These are phyloP conservation scores for Hydrophis major DNA, from an alignment of 2,797 vertebrate species.

Conservation along the genomic window DNA sequence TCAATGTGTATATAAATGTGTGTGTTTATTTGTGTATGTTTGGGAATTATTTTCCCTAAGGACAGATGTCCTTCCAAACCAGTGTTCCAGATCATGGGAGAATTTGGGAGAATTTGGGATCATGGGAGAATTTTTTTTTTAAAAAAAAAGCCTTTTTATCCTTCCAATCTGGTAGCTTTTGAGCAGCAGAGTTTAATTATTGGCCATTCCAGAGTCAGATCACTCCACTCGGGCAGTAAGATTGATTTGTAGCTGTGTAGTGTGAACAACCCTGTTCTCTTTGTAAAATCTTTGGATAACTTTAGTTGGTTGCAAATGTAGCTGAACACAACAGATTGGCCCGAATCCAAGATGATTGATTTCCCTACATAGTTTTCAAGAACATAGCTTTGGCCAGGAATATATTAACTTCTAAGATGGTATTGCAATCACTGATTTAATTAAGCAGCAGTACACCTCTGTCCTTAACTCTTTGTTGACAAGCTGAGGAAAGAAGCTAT, in stretches of 20 bases:
- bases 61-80: neutral
- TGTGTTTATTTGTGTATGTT: neutral
- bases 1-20: neutral
- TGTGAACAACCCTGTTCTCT: neutral
- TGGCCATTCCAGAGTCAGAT: neutral
- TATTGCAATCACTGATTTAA: constrained; percentile 1
- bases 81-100: neutral
- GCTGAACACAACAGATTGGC: neutral
- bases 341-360: neutral
- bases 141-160: neutral
- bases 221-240: neutral
- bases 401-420: neutral
- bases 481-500: constrained; percentile 37
- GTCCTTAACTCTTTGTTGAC: constrained; percentile 39
- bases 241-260: neutral
- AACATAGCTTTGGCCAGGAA: neutral
- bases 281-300: neutral
- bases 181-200: neutral
- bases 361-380: neutral
- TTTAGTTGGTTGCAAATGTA: neutral
- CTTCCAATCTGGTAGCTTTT: neutral
- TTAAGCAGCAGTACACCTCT: constrained; percentile 35
- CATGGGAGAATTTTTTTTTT: neutral
- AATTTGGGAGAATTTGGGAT: no score
- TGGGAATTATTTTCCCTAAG: neutral